Conservation (phyloP, 1,140 invertebrate genomes). For the Drosophila bocqueti region DNA sequence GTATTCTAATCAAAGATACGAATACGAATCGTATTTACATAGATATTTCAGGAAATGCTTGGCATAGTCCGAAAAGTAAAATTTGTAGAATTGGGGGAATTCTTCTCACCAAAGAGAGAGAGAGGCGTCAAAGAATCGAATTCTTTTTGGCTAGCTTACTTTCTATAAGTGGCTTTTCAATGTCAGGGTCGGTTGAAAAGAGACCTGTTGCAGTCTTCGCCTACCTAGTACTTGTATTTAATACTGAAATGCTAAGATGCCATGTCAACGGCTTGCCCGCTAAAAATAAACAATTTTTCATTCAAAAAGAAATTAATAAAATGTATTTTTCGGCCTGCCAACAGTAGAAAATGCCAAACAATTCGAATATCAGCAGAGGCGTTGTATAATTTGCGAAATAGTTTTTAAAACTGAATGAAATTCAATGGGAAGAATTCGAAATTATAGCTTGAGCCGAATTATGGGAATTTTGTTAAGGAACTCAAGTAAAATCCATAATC, state of each 20-base stretch:
- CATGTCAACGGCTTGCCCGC: slow-evolving; percentile 53
- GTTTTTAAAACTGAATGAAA: slow-evolving; percentile 13
- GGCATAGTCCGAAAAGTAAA: slow-evolving; percentile 40
- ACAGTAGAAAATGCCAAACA: slow-evolving; percentile 7
- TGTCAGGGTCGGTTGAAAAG: slow-evolving; percentile 49
- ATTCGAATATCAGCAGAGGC: not conserved
- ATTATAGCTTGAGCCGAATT: not conserved
- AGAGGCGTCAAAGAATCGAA: slow-evolving; percentile 14
- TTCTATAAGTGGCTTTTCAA: slow-evolving; percentile 51
- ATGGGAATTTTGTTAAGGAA: not conserved
- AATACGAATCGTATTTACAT: slow-evolving; percentile 13
- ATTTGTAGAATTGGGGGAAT: slow-evolving; percentile 42
- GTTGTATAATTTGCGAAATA: slow-evolving; percentile 17
- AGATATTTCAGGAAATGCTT: slow-evolving; percentile 37
- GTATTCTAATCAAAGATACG: slow-evolving; percentile 20
- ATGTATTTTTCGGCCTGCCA: slow-evolving; percentile 22
- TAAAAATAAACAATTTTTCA: slow-evolving; percentile 37
- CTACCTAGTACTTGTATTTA: slow-evolving; percentile 1
- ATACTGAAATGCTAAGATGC: slow-evolving; percentile 23
- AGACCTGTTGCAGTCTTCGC: slow-evolving; percentile 18
- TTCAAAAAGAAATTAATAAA: slow-evolving; percentile 31
- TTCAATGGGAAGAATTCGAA: not conserved
- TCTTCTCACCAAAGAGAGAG: slow-evolving; percentile 8
- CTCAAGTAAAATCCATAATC: not conserved
- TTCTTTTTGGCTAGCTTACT: slow-evolving; percentile 56